phyloP scores from a whole-genome alignment of 2,888 invertebrate genomes.

The Coleophora flavipennella region DNA sequence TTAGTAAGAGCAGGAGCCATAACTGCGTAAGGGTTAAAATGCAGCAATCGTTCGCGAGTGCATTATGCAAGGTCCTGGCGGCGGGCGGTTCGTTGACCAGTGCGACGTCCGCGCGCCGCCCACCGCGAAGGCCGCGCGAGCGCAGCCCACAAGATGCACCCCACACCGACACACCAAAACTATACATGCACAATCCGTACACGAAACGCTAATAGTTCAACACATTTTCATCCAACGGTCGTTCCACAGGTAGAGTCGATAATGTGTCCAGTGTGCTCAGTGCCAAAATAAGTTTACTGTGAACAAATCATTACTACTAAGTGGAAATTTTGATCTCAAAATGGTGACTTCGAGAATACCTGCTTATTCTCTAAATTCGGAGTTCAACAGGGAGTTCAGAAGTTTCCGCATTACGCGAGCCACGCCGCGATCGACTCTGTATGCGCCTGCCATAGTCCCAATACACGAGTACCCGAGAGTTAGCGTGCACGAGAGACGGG shows the following conservation, averaged over 20 bases:
- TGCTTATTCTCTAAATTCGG: conserved; percentile 75
- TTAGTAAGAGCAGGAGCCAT: conserved; percentile 31
- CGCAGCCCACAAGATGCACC: conserved; percentile 33
- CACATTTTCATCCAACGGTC: conserved; percentile 29
- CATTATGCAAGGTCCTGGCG: conserved; percentile 55
- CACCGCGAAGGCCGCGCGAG: conserved; percentile 65
- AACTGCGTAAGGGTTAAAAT: background rate
- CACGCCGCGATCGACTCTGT: conserved; percentile 63
- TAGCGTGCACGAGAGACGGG: conserved; percentile 68
- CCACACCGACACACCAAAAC: conserved; percentile 10
- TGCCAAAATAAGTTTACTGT: conserved; percentile 52
- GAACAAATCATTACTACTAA: conserved; percentile 39
- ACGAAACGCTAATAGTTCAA: conserved; percentile 28
- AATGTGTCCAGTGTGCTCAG: conserved; percentile 63
- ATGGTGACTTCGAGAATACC: conserved; percentile 77
- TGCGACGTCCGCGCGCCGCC: conserved; percentile 61
- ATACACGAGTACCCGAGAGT: conserved; percentile 75
- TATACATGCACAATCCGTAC: background rate
- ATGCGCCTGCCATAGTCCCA: conserved; percentile 70
- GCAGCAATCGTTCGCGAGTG: conserved; percentile 26
- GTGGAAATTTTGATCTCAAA: conserved; percentile 69
- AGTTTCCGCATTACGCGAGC: conserved; percentile 70
- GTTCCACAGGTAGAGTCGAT: conserved; percentile 60
- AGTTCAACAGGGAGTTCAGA: conserved; percentile 74
- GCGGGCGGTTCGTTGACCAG: conserved; percentile 71